Evolutionary conservation across 2,113 vertebrate genomes (phyloP).

Genomic region (Rhegmatorhina hoffmannsi): DNA sequence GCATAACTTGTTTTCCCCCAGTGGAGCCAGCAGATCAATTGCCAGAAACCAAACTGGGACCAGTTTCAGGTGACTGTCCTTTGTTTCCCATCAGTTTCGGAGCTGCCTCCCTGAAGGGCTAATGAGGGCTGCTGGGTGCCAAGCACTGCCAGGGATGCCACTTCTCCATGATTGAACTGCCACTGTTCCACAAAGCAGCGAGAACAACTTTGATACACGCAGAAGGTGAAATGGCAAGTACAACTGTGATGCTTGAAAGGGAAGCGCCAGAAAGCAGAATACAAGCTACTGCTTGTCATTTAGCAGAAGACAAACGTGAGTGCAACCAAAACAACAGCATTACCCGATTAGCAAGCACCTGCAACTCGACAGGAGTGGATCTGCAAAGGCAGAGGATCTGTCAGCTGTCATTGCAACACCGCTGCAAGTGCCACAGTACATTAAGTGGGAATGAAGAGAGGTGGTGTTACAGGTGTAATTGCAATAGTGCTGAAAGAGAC

Average conservation of each 20-base stretch:
- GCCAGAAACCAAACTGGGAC: conserved; percentile 50
- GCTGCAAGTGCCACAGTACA: not conserved
- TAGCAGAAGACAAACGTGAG: not conserved
- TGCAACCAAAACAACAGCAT: not conserved
- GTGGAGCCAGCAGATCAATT: conserved; percentile 44
- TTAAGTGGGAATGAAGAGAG: not conserved
- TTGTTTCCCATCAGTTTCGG: conserved; percentile 33
- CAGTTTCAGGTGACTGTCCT: conserved; percentile 54
- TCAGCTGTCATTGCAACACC: not conserved
- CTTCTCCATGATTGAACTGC: conserved; percentile 1
- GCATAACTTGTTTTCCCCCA: conserved; percentile 18
- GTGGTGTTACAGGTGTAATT: not conserved
- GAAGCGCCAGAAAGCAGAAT: not conserved
- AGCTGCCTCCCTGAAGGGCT: conserved; percentile 40
- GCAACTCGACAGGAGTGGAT: not conserved
- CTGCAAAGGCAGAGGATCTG: not conserved
- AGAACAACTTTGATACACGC: not conserved
- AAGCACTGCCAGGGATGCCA: conserved; percentile 29
- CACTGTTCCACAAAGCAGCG: not conserved
- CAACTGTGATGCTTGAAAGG: not conserved
- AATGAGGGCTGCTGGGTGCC: conserved; percentile 37
- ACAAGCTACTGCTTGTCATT: conserved; percentile 6
- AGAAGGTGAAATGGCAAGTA: not conserved
- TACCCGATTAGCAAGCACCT: conserved; percentile 15
- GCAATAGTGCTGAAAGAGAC: not conserved